A percentile compares a stretch with the other conserved stretches of the same genome.
These are phyloP conservation scores for Clarias batrachus DNA, from an alignment of 2,113 vertebrate genomes.

Conservation along the genomic window DNA sequence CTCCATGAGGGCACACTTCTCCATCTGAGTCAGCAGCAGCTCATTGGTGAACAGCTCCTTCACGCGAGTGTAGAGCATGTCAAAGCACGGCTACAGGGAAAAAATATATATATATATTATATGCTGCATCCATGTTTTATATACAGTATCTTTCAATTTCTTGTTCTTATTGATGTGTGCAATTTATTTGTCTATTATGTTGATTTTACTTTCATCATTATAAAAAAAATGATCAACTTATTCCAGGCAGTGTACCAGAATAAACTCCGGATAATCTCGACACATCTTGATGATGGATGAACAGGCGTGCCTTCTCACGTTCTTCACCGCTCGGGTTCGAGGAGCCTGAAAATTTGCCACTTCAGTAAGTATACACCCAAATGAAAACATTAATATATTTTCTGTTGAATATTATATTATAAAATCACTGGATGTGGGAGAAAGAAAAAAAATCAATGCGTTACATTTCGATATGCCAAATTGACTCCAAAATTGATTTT, in stretches of 20 bases:
- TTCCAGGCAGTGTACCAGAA: conserved; percentile 75
- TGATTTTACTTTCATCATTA: background rate
- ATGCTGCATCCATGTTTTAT: background rate
- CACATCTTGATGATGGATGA: conserved; percentile 95
- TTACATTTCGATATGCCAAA: no score
- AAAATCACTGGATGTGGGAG: no score
- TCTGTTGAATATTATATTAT: no score
- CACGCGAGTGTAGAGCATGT: conserved; percentile 87
- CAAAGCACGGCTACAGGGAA: conserved; percentile 85
- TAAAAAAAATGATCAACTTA: no score
- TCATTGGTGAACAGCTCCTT: conserved; percentile 85
- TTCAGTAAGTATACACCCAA: background rate
- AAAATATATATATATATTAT: background rate
- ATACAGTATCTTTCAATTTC: background rate
- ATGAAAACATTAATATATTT: background rate
- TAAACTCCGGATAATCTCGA: conserved; percentile 87
- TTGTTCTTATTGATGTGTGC: background rate
- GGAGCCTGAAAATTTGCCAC: conserved; percentile 73
- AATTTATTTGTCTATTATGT: background rate
- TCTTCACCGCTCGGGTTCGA: conserved; percentile 88
- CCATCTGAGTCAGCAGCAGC: conserved; percentile 83
- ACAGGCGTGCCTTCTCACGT: conserved; percentile 90
- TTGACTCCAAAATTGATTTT: no score
- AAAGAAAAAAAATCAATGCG: no score
- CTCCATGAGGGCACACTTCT: conserved; percentile 92